phyloP scores from a whole-genome alignment of 2,113 vertebrate genomes.

The Cricetomys ansorgei region DNA sequence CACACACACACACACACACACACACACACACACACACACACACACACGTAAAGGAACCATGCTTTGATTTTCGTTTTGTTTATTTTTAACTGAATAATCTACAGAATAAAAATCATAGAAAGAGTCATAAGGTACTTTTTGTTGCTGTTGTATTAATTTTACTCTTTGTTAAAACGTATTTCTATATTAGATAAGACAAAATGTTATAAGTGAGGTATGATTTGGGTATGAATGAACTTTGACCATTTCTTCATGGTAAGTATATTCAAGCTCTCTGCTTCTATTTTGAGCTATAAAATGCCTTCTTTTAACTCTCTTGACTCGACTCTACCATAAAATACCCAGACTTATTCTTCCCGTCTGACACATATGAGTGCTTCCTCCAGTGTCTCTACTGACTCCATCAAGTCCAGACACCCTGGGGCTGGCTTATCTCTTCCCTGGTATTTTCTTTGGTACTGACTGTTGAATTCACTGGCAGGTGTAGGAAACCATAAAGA shows the following conservation, averaged over 20 bases:
- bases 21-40: too few relatives aligned
- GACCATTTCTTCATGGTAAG: not conserved
- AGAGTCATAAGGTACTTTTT: not conserved
- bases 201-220: not conserved
- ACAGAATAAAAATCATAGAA: not conserved
- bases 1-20: too few relatives aligned
- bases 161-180: not conserved
- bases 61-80: not conserved
- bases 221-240: not conserved
- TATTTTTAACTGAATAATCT: not conserved
- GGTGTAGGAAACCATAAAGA: conserved; percentile 27
- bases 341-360: not conserved
- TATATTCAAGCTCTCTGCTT: not conserved
- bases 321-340: not conserved
- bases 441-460: not conserved
- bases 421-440: not conserved
- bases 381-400: not conserved
- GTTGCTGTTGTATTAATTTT: not conserved
- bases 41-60: not conserved
- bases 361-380: not conserved
- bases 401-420: not conserved
- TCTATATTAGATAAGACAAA: not conserved
- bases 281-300: not conserved
- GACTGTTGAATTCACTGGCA: not conserved
- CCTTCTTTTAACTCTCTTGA: not conserved